These are phyloP conservation scores for Calidris pugnax DNA, from an alignment of 2,113 vertebrate genomes.

Conservation along the genomic window DNA sequence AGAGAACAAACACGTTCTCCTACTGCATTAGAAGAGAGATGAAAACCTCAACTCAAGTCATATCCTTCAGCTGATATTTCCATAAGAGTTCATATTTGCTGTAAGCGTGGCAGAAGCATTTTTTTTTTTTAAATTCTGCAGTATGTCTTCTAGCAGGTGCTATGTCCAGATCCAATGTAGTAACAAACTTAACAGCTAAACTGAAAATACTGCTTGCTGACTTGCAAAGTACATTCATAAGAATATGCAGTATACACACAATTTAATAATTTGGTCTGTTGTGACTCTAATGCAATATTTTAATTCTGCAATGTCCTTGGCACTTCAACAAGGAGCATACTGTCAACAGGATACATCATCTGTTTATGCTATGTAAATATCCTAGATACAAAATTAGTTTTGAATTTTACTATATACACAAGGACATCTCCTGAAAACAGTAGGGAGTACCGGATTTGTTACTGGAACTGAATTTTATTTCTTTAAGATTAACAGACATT, in stretches of 20 bases:
- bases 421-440: constrained; percentile 15
- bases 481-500: neutral
- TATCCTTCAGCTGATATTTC: neutral
- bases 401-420: neutral
- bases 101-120: neutral
- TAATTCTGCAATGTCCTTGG: neutral
- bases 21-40: neutral
- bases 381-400: neutral
- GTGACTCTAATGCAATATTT: constrained; percentile 12
- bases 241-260: constrained; percentile 24
- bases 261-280: constrained; percentile 21
- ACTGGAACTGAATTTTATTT: neutral
- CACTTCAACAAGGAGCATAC: neutral
- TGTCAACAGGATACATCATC: neutral
- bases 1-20: neutral
- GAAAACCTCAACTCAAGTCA: neutral
- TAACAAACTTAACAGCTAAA: constrained; percentile 9
- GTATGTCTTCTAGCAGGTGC: neutral
- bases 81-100: neutral
- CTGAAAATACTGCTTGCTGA: constrained; percentile 24
- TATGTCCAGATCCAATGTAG: neutral
- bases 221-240: constrained; percentile 15
- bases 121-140: neutral
- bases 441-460: neutral
- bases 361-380: neutral